Conservation (phyloP, 2,113 vertebrate genomes). For the Semnornis frantzii region DNA sequence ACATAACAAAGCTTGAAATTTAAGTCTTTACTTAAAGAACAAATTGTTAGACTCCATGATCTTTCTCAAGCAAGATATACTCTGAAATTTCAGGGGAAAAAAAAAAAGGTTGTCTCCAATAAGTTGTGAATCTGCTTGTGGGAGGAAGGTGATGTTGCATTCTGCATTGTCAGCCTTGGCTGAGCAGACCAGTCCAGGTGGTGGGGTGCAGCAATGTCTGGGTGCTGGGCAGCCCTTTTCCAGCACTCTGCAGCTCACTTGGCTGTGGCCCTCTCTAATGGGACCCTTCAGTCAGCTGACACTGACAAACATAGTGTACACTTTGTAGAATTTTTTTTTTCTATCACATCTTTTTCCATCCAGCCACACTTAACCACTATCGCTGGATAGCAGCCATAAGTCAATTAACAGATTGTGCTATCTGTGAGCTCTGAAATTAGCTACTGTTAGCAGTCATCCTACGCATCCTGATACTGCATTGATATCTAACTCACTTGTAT, state of each 20-base stretch:
- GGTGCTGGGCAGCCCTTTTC: not conserved
- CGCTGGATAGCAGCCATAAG: not conserved
- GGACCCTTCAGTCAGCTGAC: fast-evolving
- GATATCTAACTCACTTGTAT: not conserved
- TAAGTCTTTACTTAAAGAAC: not conserved
- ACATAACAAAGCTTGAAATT: not conserved
- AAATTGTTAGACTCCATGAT: not conserved
- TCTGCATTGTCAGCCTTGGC: not conserved
- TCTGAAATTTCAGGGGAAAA: not conserved
- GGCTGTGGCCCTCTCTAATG: not conserved
- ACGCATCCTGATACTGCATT: not conserved
- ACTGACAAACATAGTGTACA: not conserved
- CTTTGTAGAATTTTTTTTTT: not conserved
- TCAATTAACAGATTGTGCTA: not conserved
- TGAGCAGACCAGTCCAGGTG: fast-evolving
- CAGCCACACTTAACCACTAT: not conserved
- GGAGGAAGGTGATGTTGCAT: not conserved
- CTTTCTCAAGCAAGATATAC: not conserved
- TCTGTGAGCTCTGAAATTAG: not conserved
- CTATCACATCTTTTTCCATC: not conserved
- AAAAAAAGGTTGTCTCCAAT: not conserved
- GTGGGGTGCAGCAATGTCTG: not conserved
- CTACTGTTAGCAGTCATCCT: not conserved
- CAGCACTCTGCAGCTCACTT: not conserved
- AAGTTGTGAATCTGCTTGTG: fast-evolving